Base-by-base conservation (phyloP, 37 sponge, comb jelly and placozoan genomes). In the Agelas oroides region DNA sequence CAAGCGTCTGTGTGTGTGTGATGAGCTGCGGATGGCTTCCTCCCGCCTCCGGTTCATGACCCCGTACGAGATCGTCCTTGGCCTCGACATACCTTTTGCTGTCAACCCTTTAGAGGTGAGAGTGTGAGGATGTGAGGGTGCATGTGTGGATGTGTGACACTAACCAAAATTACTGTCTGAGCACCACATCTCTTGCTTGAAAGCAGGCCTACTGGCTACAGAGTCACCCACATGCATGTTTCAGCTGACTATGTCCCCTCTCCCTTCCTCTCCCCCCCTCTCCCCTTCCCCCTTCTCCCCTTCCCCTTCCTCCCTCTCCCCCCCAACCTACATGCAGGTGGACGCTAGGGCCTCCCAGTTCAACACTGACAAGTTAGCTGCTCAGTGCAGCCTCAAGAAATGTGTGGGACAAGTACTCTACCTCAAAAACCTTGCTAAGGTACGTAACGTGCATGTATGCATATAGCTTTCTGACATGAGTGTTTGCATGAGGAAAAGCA, bases 11-110 rank as follows among this genome's bases (percentile, higher is more conserved):
- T 37, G 78, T 5, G 84, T 35, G 15, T 81, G 27, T 73, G 90
- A 95, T 67, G 95, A 95, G 63, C 86, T 95, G 12, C 64, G 53
- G 19, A 68, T 87, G 87, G 89, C 90, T 21, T 61, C 85, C 37
- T 55, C 36, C 35, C 53, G 85, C 0, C 35, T 88, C 62, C 59
- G 82, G 20, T 18, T 74, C 20, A 53, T 38, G 53, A 27, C 57
- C 13, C 75, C 71, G 5, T 79, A 57, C 20, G 90, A 85, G 59
- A 30, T 36, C n/a, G 0, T 61, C 37, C 33, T 53, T 53, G 61
- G 56, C 18, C 2, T 27, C 1, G 55, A n/a, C 18, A 71, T 81
- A 20, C 40, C 77, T 16, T 58, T 27, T 23, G 73, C 77, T 18
- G 37, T 92, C 5, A 23, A 59, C 11, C 70, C 67, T n/a, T 23